Evolutionary conservation across 2,113 vertebrate genomes (phyloP).

Genomic region (Syngnathoides biaculeatus): DNA sequence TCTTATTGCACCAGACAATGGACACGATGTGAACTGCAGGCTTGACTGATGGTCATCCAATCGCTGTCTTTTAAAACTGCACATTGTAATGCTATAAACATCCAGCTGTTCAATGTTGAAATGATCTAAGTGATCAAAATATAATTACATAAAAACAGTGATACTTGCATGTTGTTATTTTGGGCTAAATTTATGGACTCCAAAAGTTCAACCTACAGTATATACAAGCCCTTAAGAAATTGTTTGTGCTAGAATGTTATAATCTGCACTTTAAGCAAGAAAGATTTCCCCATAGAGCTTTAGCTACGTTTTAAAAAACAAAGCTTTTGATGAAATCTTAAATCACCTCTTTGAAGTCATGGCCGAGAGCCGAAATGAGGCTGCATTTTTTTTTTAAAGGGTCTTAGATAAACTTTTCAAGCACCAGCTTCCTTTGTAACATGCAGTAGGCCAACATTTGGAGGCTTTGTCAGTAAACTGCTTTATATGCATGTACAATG

Average conservation of each 20-base stretch:
- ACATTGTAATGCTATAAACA: too few species aligned
- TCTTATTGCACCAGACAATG: too few species aligned
- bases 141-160: too few species aligned
- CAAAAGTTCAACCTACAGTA: not conserved
- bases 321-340: slow-evolving; percentile 29
- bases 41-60: too few species aligned
- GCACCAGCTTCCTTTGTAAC: slow-evolving; percentile 14
- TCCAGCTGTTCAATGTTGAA: too few species aligned
- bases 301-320: slow-evolving; percentile 13
- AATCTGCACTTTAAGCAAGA: slow-evolving; percentile 17
- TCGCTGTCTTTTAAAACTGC: too few species aligned
- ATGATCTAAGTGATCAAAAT: too few species aligned
- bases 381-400: slow-evolving; percentile 19
- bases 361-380: slow-evolving; percentile 32
- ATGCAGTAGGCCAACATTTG: slow-evolving; percentile 8
- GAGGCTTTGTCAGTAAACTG: not conserved
- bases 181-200: not conserved
- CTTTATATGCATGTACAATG: slow-evolving; percentile 11
- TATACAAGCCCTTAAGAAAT: not conserved
- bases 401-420: slow-evolving; percentile 29
- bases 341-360: slow-evolving; percentile 25
- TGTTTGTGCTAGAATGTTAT: slow-evolving; percentile 1
- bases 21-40: too few species aligned
- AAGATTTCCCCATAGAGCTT: slow-evolving; percentile 9
- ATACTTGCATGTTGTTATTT: not conserved